Conservation (phyloP, 2,888 invertebrate species). For the Drosophila hamatofila region DNA sequence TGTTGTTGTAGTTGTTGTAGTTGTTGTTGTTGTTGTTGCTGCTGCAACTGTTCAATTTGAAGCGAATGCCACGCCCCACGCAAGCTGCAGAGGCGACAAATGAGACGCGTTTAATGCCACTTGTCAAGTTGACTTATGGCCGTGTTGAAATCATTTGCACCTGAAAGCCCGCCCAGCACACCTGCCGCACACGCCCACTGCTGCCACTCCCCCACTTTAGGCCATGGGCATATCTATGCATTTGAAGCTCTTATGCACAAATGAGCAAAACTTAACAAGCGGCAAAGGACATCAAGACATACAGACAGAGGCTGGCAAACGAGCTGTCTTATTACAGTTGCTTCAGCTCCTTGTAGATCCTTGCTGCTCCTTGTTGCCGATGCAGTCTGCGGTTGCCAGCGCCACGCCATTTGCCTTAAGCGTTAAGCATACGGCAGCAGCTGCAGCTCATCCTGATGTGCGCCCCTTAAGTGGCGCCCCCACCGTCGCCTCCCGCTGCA, state of each 20-base stretch:
- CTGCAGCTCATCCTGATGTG: slow-evolving; percentile 37
- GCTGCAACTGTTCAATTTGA: slow-evolving; percentile 51
- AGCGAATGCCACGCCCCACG: slow-evolving; percentile 2
- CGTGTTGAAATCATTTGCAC: slow-evolving; percentile 54
- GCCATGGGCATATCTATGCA: slow-evolving; percentile 14
- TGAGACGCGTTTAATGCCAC: slow-evolving; percentile 54
- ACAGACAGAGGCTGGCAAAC: slow-evolving; percentile 46
- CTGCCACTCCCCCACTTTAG: neutral
- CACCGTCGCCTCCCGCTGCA: slow-evolving; percentile 20
- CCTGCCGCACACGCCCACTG: neutral
- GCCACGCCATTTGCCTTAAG: slow-evolving; percentile 52
- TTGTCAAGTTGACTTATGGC: slow-evolving; percentile 72
- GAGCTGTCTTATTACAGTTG: slow-evolving; percentile 76
- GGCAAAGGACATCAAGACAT: slow-evolving; percentile 27
- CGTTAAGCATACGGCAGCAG: slow-evolving; percentile 55
- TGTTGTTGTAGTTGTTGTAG: neutral
- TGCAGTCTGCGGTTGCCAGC: slow-evolving; percentile 51
- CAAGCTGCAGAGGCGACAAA: slow-evolving; percentile 29
- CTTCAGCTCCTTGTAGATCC: slow-evolving; percentile 3
- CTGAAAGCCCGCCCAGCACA: slow-evolving; percentile 14
- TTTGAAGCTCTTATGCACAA: slow-evolving; percentile 54
- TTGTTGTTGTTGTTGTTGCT: slow-evolving; percentile 31
- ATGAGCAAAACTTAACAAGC: slow-evolving; percentile 77
- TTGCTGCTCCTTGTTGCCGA: slow-evolving; percentile 13
- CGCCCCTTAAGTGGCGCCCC: slow-evolving; percentile 57